Evolutionary conservation across 2,888 invertebrate genomes (phyloP).

Genomic region (Acanthosepion lycidas): DNA sequence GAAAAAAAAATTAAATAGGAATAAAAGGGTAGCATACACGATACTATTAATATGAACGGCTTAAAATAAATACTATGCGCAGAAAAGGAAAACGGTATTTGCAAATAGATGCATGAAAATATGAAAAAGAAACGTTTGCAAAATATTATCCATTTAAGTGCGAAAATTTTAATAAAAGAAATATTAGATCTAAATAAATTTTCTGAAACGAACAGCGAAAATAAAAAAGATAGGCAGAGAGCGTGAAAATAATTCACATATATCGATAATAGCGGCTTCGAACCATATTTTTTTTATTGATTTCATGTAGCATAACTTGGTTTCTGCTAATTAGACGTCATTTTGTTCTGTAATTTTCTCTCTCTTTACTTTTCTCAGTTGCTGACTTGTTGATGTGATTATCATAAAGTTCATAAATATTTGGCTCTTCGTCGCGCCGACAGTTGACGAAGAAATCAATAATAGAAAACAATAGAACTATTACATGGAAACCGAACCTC

Average conservation of each 20-base stretch:
- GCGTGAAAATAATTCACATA: not conserved
- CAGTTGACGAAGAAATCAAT: not conserved
- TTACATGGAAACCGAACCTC: not conserved
- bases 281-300: not conserved
- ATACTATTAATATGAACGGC: not conserved
- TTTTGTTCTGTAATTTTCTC: not conserved
- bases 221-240: not conserved
- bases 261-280: not conserved
- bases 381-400: conserved; percentile 21
- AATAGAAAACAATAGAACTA: not conserved
- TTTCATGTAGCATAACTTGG: not conserved
- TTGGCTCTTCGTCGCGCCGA: not conserved
- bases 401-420: conserved; percentile 33
- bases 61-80: not conserved
- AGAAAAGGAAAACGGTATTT: not conserved
- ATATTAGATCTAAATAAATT: not conserved
- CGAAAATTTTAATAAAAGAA: no score
- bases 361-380: not conserved
- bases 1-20: not conserved
- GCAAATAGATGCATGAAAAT: not conserved
- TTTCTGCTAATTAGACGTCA: not conserved
- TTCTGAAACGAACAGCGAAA: not conserved
- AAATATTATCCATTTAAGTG: no score
- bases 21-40: not conserved
- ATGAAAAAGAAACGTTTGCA: no score